phyloP scores from a whole-genome alignment of 2,888 invertebrate genomes.

The Troides helena region DNA sequence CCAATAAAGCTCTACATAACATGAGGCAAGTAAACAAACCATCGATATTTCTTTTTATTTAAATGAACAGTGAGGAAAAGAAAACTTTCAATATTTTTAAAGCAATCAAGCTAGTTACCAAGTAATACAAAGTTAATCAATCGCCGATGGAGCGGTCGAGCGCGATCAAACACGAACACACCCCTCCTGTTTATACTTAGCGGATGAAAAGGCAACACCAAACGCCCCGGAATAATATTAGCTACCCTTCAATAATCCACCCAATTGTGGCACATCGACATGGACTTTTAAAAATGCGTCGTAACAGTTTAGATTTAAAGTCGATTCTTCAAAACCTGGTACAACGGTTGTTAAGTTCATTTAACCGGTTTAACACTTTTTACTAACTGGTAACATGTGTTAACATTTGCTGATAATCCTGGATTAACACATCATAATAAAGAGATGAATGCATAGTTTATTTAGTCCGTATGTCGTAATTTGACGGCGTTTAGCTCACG shows the following conservation, averaged over 20 bases:
- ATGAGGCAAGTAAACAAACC: neutral
- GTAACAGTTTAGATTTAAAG: slow-evolving; percentile 44
- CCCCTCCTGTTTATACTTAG: slow-evolving; percentile 77
- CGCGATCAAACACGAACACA: slow-evolving; percentile 72
- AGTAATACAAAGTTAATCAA: slow-evolving; percentile 72
- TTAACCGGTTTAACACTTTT: slow-evolving; percentile 49
- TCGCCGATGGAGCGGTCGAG: slow-evolving; percentile 63
- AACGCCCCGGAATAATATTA: slow-evolving; percentile 80
- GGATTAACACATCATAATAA: slow-evolving; percentile 81
- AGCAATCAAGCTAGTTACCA: slow-evolving; percentile 38
- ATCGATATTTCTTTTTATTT: neutral
- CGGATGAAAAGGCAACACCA: slow-evolving; percentile 80
- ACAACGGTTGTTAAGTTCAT: slow-evolving; percentile 39
- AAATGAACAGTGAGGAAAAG: neutral
- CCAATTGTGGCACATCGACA: slow-evolving; percentile 57
- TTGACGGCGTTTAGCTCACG: slow-evolving; percentile 63
- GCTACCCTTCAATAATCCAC: slow-evolving; percentile 75
- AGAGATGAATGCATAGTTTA: slow-evolving; percentile 77
- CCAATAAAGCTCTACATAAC: neutral
- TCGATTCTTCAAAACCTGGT: slow-evolving; percentile 40
- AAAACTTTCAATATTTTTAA: slow-evolving; percentile 32
- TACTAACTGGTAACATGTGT: slow-evolving; percentile 80
- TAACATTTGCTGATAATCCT: slow-evolving; percentile 80
- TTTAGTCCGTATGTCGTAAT: slow-evolving; percentile 75
- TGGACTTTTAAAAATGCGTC: slow-evolving; percentile 43